phyloP scores from a whole-genome alignment of 2,888 invertebrate genomes.

The Drosophila peninsularis region DNA sequence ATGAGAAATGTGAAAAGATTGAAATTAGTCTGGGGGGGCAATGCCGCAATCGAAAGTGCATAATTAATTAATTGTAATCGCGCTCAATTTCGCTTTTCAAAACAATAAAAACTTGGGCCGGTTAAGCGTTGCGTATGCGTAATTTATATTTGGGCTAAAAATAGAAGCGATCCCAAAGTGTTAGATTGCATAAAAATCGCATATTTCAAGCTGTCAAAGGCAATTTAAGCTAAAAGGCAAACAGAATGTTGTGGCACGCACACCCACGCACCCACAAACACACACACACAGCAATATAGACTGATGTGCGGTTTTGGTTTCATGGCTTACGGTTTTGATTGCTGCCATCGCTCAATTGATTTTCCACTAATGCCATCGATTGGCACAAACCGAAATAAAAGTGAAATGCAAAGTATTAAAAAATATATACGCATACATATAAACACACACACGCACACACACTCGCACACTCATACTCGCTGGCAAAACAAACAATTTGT shows the following conservation, averaged over 20 bases:
- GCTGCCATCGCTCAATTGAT: slow-evolving; percentile 80
- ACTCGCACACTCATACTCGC: not conserved
- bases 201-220: slow-evolving; percentile 71
- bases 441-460: slow-evolving; percentile 16
- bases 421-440: slow-evolving; percentile 8
- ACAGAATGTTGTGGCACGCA: slow-evolving; percentile 8
- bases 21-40: slow-evolving; percentile 28
- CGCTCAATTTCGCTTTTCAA: slow-evolving; percentile 42
- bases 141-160: slow-evolving; percentile 31
- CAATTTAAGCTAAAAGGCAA: slow-evolving; percentile 64
- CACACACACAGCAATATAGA: slow-evolving; percentile 31
- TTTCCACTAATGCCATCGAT: slow-evolving; percentile 77
- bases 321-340: slow-evolving; percentile 78
- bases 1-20: slow-evolving; percentile 49
- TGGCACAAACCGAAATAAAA: slow-evolving; percentile 67
- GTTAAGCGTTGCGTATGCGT: slow-evolving; percentile 32
- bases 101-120: slow-evolving; percentile 26
- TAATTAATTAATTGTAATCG: slow-evolving; percentile 45
- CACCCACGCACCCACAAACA: slow-evolving; percentile 21
- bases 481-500: slow-evolving; percentile 65
- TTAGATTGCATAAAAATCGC: slow-evolving; percentile 68
- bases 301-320: slow-evolving; percentile 76
- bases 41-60: slow-evolving; percentile 64
- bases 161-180: slow-evolving; percentile 45
- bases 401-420: slow-evolving; percentile 71